These are phyloP conservation scores for Microctonus hyperodae DNA, from an alignment of 2,888 invertebrate species.

Conservation along the genomic window DNA sequence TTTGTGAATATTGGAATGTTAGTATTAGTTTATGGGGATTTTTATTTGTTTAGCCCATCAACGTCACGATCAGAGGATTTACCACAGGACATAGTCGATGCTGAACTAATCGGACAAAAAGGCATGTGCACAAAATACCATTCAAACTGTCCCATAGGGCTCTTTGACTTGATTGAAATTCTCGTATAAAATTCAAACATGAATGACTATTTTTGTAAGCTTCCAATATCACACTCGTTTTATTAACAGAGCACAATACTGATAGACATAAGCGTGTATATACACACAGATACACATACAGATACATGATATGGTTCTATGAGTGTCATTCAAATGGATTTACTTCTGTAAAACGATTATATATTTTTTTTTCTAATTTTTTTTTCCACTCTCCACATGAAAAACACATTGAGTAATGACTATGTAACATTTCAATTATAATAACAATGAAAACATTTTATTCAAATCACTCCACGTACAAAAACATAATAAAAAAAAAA, in stretches of 20 bases:
- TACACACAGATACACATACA: not conserved
- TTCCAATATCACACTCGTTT: constrained; percentile 5
- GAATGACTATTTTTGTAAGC: constrained; percentile 11
- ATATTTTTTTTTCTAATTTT: constrained; percentile 10
- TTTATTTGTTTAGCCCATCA: constrained; percentile 66
- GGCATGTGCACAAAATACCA: constrained; percentile 66
- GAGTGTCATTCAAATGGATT: constrained; percentile 13
- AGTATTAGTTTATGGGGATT: not conserved
- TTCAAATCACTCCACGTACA: no score
- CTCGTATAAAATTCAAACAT: constrained; percentile 58
- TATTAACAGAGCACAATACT: constrained; percentile 7
- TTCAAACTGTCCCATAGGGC: constrained; percentile 65
- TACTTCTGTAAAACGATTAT: not conserved
- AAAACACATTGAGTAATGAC: constrained; percentile 1
- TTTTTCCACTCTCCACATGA: constrained; percentile 15
- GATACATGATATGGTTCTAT: no score
- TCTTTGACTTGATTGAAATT: constrained; percentile 68
- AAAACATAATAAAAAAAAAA: no score
- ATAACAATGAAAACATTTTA: not conserved
- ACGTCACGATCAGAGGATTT: constrained; percentile 67
- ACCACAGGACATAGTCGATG: constrained; percentile 67
- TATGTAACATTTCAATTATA: not conserved
- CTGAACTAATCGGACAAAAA: constrained; percentile 67
- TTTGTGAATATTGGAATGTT: no score
- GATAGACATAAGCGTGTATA: not conserved